These are phyloP conservation scores for Aldrovandia affinis DNA, from an alignment of 2,797 vertebrate genomes.

Conservation along the genomic window DNA sequence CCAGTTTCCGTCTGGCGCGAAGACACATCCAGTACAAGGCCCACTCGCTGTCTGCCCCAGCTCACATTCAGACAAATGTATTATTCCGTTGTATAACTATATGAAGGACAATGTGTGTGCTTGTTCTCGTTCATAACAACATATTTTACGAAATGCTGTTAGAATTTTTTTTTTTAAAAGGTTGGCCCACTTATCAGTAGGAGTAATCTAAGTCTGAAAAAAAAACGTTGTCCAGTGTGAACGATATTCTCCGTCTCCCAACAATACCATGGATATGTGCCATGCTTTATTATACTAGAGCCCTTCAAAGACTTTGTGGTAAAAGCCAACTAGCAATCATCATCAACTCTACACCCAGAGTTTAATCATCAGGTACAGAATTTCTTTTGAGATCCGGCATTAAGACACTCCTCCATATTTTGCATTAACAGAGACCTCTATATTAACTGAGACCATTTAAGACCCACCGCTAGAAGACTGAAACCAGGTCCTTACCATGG, in stretches of 20 bases:
- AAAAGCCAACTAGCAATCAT: not conserved
- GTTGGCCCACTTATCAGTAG: not conserved
- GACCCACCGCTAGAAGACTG: not conserved
- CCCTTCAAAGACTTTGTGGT: not conserved
- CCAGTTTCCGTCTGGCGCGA: not conserved
- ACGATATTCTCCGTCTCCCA: not conserved
- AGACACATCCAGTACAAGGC: not conserved
- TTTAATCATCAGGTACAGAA: not conserved
- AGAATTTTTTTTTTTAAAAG: not conserved
- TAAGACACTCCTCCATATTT: too few relatives aligned
- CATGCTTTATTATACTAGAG: not conserved
- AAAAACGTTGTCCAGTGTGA: not conserved
- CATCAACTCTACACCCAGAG: not conserved
- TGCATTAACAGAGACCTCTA: not conserved
- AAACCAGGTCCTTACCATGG: conserved; percentile 63
- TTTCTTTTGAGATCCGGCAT: not conserved
- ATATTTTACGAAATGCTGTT: too few relatives aligned
- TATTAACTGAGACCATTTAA: not conserved
- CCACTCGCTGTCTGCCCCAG: not conserved
- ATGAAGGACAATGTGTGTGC: not conserved
- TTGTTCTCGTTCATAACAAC: not conserved
- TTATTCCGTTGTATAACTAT: not conserved
- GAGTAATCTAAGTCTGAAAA: not conserved
- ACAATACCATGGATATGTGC: not conserved
- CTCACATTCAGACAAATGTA: not conserved